Base-by-base conservation (phyloP, 2,888 invertebrate species). In the Spisula subtruncata region DNA sequence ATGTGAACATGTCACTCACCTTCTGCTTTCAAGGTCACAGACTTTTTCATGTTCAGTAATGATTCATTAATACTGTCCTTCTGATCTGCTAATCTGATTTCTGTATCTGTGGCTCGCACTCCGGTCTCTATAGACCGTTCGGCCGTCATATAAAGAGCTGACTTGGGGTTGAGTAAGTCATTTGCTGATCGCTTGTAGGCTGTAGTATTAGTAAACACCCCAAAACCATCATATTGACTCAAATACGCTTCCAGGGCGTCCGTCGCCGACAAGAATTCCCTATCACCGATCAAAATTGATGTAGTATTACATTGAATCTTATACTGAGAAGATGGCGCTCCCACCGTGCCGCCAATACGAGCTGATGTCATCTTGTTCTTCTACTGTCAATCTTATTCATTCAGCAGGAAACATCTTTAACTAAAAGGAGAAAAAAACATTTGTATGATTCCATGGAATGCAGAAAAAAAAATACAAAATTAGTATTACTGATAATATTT, bases 221-320 rank as follows among this genome's bases (percentile, higher is more conserved):
- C 89, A 29, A n/a, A 85, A 6, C 89, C 91, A 29, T 94, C 93
- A 91, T 95, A 95, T 91, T 95, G 95, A 32, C 94, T 93, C 54
- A 95, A 91, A 89, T 95, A 95, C 12, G 94, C 94, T 54, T 94
- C 89, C n/a, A 95, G 90, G 20, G 95, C 95, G 79, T 95, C 95
- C 0, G 94, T 94, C 10, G 95, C 95, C 12, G 95, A 95, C 81
- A 92, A 89, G 84, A 93, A 95, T 51, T 94, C 94, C 32, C 90
- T 88, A 29, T 91, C 92, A 0, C 95, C 95, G 41, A 95, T 93
- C 16, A 91, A 86, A 48, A 95, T 93, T 41, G 94, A 88, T 18
- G 92, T 88, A 0, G 91, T 90, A 48, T 90, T 90, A 89, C 95
- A 95, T 48, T 90, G 92, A 48, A 95, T 95, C 75, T 94, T 91